Percentiles rank a stretch among this genome's conserved stretches.
These are phyloP conservation scores for Venustaconcha ellipsiformis DNA, from an alignment of 1,140 invertebrate species.

Conservation along the genomic window DNA sequence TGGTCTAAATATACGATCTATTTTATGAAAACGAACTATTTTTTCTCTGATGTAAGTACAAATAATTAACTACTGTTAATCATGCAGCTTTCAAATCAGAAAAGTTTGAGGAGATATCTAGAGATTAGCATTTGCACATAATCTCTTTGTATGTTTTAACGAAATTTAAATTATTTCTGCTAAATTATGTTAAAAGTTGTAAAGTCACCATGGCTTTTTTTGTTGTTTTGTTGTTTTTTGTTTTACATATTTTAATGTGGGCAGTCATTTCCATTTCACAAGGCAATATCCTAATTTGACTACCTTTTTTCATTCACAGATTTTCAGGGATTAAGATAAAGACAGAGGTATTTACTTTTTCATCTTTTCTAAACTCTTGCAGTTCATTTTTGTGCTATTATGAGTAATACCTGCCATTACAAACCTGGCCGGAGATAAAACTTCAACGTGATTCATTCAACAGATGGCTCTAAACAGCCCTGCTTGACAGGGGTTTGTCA, in stretches of 20 bases:
- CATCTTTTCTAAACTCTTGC: conserved; percentile 20
- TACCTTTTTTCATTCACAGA: conserved; percentile 45
- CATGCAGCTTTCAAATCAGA: too few relatives aligned
- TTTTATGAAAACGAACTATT: too few relatives aligned
- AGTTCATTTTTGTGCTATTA: conserved; percentile 6
- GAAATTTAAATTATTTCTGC: neutral
- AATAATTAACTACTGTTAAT: too few relatives aligned
- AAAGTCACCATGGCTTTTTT: neutral
- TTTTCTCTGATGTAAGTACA: too few relatives aligned
- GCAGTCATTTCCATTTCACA: conserved; percentile 26
- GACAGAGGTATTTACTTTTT: conserved; percentile 57
- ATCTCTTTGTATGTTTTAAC: neutral
- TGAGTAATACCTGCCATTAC: conserved; percentile 11
- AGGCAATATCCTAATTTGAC: too few relatives aligned
- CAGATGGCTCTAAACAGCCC: conserved; percentile 15
- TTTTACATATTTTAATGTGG: neutral
- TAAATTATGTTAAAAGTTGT: neutral
- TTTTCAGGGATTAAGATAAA: conserved; percentile 67
- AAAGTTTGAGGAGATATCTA: too few relatives aligned
- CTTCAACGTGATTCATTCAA: conserved; percentile 17
- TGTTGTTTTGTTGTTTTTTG: too few relatives aligned
- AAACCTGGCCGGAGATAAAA: conserved; percentile 6
- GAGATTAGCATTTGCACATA: neutral
- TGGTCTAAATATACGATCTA: too few relatives aligned
- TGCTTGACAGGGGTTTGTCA: conserved; percentile 14